These are phyloP conservation scores for Eulimnadia texana DNA, from an alignment of 1,140 invertebrate species.

Conservation along the genomic window DNA sequence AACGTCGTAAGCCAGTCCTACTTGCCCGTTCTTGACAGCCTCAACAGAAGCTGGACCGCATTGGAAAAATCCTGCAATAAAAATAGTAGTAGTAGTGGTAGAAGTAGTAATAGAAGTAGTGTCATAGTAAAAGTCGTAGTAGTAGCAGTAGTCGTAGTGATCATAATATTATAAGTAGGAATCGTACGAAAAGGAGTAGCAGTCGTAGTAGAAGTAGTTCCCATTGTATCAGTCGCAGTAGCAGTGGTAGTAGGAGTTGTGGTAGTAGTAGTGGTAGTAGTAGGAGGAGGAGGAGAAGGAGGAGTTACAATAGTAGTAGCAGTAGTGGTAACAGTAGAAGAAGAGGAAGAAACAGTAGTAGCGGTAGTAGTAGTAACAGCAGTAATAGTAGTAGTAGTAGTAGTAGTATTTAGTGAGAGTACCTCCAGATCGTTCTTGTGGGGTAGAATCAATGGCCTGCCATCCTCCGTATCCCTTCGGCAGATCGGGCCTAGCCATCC, in stretches of 20 bases:
- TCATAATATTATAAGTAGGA: neutral
- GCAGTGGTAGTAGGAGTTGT: neutral
- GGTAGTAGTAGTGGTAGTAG: too few relatives aligned
- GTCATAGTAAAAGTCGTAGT: neutral
- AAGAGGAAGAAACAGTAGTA: neutral
- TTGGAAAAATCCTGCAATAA: conserved; percentile 36
- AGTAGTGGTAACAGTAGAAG: neutral
- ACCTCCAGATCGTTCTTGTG: conserved; percentile 47
- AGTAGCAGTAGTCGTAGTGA: neutral
- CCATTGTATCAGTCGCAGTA: neutral
- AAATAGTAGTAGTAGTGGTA: neutral
- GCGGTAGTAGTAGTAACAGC: neutral
- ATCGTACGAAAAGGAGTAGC: neutral
- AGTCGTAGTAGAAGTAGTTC: conserved; percentile 9
- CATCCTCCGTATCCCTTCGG: conserved; percentile 56
- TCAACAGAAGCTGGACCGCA: conserved; percentile 48
- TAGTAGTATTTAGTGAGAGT: conserved; percentile 24
- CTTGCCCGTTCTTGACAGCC: conserved; percentile 54
- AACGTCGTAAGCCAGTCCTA: conserved; percentile 55
- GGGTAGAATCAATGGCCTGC: conserved; percentile 63
- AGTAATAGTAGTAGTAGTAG: neutral
- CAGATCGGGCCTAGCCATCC: conserved; percentile 60
- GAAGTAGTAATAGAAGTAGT: conserved; percentile 3
- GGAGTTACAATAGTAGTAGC: neutral
- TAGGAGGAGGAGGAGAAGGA: conserved; percentile 2